phyloP scores from a whole-genome alignment of 2,888 invertebrate genomes.

The Rhynchonema sp. region DNA sequence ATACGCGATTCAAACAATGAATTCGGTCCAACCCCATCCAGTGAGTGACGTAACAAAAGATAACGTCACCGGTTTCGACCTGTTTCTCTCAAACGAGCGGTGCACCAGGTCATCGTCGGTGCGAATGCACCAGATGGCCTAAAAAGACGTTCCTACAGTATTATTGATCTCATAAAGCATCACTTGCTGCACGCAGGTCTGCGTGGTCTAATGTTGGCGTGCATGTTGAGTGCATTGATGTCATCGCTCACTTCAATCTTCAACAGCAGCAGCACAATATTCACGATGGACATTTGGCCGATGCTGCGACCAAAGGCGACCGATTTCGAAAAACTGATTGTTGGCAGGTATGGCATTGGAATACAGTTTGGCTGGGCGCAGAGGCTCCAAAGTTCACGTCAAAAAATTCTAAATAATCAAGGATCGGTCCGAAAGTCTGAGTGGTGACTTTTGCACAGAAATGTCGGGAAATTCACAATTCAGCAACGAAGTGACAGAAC shows the following conservation, averaged over 20 bases:
- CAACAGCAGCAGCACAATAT: conserved; percentile 38
- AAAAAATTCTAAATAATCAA: not conserved
- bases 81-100: too few species aligned
- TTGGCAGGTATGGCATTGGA: not conserved
- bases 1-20: too few species aligned
- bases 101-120: too few species aligned
- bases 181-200: conserved; percentile 14
- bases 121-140: too few species aligned
- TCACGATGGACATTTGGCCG: conserved; percentile 37
- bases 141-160: too few species aligned
- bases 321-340: not conserved
- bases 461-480: not conserved
- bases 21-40: too few species aligned
- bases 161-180: too few species aligned
- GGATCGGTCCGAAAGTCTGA: not conserved
- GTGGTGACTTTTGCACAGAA: not conserved
- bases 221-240: conserved; percentile 39
- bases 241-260: conserved; percentile 39
- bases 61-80: too few species aligned
- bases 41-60: too few species aligned
- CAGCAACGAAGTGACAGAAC: not conserved
- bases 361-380: not conserved
- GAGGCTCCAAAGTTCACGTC: not conserved
- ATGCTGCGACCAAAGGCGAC: not conserved
- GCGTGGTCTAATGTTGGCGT: conserved; percentile 34